Percentiles rank a stretch among this genome's conserved stretches.
Evolutionary conservation across 1,140 invertebrate species (phyloP).

Genomic region (Drosophila funebris): DNA sequence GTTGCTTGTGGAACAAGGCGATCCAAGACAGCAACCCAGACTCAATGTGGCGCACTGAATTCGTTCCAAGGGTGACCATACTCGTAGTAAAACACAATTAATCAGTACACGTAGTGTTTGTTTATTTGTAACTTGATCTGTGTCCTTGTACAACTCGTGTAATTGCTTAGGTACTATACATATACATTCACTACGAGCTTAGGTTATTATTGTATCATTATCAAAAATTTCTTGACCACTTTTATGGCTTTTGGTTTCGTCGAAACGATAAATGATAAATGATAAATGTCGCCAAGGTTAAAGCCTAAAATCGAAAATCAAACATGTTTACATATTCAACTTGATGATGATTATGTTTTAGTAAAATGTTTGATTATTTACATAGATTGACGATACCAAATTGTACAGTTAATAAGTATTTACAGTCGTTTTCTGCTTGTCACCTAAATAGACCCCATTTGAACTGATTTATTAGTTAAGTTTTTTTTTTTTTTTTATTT

Average conservation of each 20-base stretch:
- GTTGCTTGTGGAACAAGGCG: too few relatives aligned
- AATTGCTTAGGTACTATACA: constrained; percentile 56
- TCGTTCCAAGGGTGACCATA: neutral
- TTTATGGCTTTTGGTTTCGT: constrained; percentile 72
- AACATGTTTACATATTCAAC: constrained; percentile 14
- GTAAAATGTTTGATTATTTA: constrained; percentile 63
- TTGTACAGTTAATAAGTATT: constrained; percentile 59
- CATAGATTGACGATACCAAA: constrained; percentile 59
- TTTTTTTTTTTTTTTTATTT: neutral
- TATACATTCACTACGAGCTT: constrained; percentile 67
- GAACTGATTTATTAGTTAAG: constrained; percentile 6
- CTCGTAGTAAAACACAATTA: neutral
- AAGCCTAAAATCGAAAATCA: constrained; percentile 53
- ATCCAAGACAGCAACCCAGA: neutral
- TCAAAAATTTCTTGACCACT: constrained; percentile 62
- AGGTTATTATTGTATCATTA: constrained; percentile 48
- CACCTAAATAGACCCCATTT: constrained; percentile 55
- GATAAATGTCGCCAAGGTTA: constrained; percentile 50
- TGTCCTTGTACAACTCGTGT: constrained; percentile 58
- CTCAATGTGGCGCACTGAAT: neutral
- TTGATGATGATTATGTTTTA: constrained; percentile 6
- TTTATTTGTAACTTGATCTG: constrained; percentile 66
- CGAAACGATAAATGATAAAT: constrained; percentile 48
- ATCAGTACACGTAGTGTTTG: constrained; percentile 17
- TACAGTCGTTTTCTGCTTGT: constrained; percentile 66